A percentile compares a stretch with the other conserved stretches of the same genome.
phyloP scores from a whole-genome alignment of 2,113 vertebrate genomes.

The Naja naja region DNA sequence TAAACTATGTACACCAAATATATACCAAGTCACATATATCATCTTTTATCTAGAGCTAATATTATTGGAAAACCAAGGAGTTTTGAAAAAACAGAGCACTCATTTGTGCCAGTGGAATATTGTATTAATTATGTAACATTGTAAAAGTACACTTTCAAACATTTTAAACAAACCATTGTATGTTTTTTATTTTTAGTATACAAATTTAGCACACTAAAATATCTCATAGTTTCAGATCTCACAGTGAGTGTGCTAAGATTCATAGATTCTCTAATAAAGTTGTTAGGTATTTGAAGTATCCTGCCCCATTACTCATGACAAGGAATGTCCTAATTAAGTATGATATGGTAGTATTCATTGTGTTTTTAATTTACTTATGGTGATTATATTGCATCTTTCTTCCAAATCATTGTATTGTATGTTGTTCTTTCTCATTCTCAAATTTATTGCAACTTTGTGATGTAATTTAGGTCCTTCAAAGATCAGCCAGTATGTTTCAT shows the following conservation, averaged over 20 bases:
- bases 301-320: not conserved
- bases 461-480: not conserved
- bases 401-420: not conserved
- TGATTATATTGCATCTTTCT: not conserved
- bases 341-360: not conserved
- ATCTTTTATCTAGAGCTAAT: not conserved
- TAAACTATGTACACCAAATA: not conserved
- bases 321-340: not conserved
- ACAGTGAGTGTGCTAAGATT: not conserved
- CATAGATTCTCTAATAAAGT: not conserved
- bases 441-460: not conserved
- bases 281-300: not conserved
- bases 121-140: not conserved
- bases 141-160: not conserved
- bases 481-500: not conserved
- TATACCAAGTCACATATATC: not conserved
- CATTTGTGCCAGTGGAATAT: not conserved
- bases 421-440: not conserved
- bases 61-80: not conserved
- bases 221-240: not conserved
- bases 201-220: conserved; percentile 1
- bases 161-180: not conserved
- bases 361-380: not conserved
- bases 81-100: not conserved
- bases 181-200: not conserved